Percentiles rank a stretch among this genome's conserved stretches.
phyloP scores from a whole-genome alignment of 2,797 vertebrate species.

The Rhinophrynus dorsalis region DNA sequence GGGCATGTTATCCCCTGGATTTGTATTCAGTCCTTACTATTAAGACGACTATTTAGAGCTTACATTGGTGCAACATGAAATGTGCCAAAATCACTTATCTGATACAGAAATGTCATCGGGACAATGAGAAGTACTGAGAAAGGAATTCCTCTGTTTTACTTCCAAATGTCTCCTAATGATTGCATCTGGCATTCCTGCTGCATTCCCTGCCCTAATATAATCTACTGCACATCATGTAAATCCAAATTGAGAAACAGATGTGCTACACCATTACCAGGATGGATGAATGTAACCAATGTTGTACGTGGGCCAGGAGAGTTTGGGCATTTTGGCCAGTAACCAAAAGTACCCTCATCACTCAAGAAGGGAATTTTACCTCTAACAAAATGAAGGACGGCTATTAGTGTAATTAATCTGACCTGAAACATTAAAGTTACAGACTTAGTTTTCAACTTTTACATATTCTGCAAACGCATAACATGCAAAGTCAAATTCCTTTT shows the following conservation, averaged over 20 bases:
- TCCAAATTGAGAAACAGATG: conserved; percentile 2
- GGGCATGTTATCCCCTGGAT: not conserved
- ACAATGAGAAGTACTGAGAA: conserved; percentile 24
- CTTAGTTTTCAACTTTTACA: too few species aligned
- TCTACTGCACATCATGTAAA: conserved; percentile 39
- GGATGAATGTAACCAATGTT: conserved; percentile 12
- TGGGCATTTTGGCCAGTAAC: not conserved
- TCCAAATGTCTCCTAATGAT: conserved; percentile 48
- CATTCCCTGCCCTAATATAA: conserved; percentile 31
- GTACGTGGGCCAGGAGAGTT: not conserved
- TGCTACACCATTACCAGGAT: conserved; percentile 4
- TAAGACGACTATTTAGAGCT: conserved; percentile 35
- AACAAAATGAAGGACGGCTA: too few species aligned
- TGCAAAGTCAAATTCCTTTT: too few species aligned
- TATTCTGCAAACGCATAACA: too few species aligned
- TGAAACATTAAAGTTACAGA: too few species aligned
- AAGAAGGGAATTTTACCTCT: not conserved
- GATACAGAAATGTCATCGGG: conserved; percentile 46
- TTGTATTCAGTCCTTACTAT: conserved; percentile 3
- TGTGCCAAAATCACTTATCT: conserved; percentile 41
- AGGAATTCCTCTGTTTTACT: conserved; percentile 43
- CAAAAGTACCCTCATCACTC: conserved; percentile 25
- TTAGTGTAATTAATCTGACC: too few species aligned
- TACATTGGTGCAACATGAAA: conserved; percentile 25
- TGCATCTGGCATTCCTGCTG: conserved; percentile 34